Conservation (phyloP, 2,888 invertebrate species). For the Macrophya alboannulata region DNA sequence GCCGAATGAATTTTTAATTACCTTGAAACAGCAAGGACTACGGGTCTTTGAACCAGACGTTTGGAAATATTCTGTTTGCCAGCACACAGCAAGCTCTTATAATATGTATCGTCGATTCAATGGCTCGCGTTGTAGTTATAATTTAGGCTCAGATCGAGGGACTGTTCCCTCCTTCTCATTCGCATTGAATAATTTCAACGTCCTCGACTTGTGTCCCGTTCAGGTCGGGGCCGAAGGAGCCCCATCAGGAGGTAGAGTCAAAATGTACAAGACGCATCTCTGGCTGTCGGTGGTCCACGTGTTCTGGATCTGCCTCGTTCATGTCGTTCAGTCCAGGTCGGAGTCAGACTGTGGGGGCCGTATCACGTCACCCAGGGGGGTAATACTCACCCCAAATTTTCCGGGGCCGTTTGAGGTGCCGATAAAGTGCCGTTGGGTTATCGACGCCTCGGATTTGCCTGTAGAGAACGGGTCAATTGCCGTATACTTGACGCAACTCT, state of each 20-base stretch:
- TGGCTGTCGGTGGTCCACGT: slow-evolving; percentile 15
- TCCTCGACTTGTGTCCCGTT: not conserved
- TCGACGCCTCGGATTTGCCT: slow-evolving; percentile 86
- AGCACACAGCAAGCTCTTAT: not conserved
- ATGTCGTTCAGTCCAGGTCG: slow-evolving; percentile 30
- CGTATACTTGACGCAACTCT: slow-evolving; percentile 94
- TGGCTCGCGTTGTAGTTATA: not conserved
- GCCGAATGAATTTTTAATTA: not conserved
- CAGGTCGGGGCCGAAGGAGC: slow-evolving; percentile 25
- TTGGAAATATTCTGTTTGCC: not conserved
- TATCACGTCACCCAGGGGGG: slow-evolving; percentile 85
- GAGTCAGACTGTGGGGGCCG: slow-evolving; percentile 84
- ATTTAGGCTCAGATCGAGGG: not conserved
- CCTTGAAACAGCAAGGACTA: not conserved
- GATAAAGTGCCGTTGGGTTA: slow-evolving; percentile 93
- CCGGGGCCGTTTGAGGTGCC: slow-evolving; percentile 92
- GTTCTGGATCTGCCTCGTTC: slow-evolving; percentile 44
- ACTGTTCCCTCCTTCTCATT: not conserved
- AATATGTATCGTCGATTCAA: not conserved
- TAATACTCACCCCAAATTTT: slow-evolving; percentile 92
- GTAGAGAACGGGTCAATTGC: slow-evolving; percentile 87
- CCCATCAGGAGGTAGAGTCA: slow-evolving; percentile 3
- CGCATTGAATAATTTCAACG: not conserved
- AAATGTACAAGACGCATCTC: slow-evolving; percentile 24
- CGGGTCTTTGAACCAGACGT: slow-evolving; percentile 2